A percentile compares a stretch with the other conserved stretches of the same genome.
Evolutionary conservation across 2,888 invertebrate genomes (phyloP).

Genomic region (Chirona hameri): DNA sequence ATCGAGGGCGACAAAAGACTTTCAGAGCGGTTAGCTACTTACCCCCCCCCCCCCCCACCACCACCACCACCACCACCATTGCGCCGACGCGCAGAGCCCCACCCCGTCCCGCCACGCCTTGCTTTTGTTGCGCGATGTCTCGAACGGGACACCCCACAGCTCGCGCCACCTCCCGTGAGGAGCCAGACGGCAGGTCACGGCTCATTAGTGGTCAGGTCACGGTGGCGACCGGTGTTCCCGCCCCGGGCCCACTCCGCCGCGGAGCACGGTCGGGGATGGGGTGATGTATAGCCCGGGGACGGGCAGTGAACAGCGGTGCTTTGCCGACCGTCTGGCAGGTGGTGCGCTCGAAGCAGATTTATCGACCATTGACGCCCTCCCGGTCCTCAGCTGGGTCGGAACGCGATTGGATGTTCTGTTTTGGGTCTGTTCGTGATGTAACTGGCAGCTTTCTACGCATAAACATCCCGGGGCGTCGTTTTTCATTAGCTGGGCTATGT

Average conservation of each 20-base stretch:
- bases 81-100: too few species aligned
- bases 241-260: not conserved
- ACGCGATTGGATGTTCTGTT: not conserved
- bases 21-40: too few species aligned
- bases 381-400: not conserved
- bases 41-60: too few species aligned
- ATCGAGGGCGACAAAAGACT: too few species aligned
- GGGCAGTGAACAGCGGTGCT: not conserved
- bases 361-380: not conserved
- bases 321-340: not conserved
- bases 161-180: too few species aligned
- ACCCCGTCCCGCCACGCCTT: too few species aligned
- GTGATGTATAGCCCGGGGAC: not conserved
- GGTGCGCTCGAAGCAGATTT: not conserved
- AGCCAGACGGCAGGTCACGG: not conserved
- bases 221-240: too few species aligned
- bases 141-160: too few species aligned
- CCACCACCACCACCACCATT: too few species aligned
- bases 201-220: not conserved
- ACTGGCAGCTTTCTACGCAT: not conserved
- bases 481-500: too few species aligned
- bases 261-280: not conserved
- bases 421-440: not conserved
- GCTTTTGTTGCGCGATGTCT: too few species aligned
- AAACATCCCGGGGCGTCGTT: not conserved